A percentile compares a stretch with the other conserved stretches of the same genome.
Conservation (phyloP, 2,888 invertebrate genomes). For the Masnerella sp. region DNA sequence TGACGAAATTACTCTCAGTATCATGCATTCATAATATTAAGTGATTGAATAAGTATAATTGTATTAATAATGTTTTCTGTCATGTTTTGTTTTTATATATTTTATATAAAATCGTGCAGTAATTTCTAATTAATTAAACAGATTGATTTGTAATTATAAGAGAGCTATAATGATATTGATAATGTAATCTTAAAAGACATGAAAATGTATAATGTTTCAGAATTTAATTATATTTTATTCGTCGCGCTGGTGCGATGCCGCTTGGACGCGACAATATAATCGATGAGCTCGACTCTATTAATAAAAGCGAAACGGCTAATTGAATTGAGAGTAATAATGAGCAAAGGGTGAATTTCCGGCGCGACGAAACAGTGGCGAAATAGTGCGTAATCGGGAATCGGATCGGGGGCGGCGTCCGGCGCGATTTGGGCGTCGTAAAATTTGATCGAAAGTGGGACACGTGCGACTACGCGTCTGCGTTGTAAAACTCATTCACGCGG, state of each 20-base stretch:
- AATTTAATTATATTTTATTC: no score
- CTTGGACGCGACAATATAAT: slow-evolving; percentile 14
- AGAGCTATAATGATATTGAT: no score
- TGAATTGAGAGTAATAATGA: slow-evolving; percentile 15
- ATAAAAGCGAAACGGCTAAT: slow-evolving; percentile 21
- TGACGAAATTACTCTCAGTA: no score
- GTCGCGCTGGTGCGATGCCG: slow-evolving; percentile 8
- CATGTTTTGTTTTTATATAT: no score
- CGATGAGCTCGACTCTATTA: slow-evolving; percentile 17
- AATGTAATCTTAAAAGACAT: no score
- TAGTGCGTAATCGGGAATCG: slow-evolving; percentile 6
- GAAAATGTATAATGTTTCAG: no score
- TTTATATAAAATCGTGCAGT: no score
- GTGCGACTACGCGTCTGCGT: slow-evolving; percentile 60
- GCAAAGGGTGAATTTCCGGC: neutral
- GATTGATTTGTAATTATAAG: no score
- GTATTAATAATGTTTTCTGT: no score
- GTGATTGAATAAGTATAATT: no score
- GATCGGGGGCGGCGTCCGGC: neutral
- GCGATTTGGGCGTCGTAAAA: slow-evolving; percentile 46
- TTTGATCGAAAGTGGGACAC: slow-evolving; percentile 57
- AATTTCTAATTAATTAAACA: no score
- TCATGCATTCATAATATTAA: no score
- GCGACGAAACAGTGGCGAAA: slow-evolving; percentile 22
- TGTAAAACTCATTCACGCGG: slow-evolving; percentile 65